Conservation (phyloP, 1,140 invertebrate species). For the Adelges cooleyi region DNA sequence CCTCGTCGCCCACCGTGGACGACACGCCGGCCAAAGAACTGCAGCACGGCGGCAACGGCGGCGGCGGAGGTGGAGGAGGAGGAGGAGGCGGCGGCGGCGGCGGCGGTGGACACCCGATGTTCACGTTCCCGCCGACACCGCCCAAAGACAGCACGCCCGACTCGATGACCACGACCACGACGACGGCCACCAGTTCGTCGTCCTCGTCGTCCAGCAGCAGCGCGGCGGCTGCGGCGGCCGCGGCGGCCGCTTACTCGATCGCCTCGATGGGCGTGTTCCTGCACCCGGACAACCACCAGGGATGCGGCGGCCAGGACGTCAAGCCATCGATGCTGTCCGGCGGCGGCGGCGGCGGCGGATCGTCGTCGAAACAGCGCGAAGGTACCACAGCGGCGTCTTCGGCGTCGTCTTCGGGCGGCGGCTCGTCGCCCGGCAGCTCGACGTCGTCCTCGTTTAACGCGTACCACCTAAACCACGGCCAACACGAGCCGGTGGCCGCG, state of each 20-base stretch:
- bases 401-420: conserved; percentile 30
- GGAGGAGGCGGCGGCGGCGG: background rate
- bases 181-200: conserved; percentile 30
- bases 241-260: conserved; percentile 29
- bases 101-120: conserved; percentile 32
- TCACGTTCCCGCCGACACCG: conserved; percentile 34
- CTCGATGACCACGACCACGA: conserved; percentile 31
- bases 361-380: conserved; percentile 34
- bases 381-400: conserved; percentile 32
- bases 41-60: conserved; percentile 17
- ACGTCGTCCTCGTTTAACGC: conserved; percentile 23
- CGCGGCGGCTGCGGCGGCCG: conserved; percentile 32
- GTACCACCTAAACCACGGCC: conserved; percentile 32
- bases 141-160: conserved; percentile 34
- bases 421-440: conserved; percentile 20
- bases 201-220: conserved; percentile 32
- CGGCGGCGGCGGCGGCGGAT: conserved; percentile 2
- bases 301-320: conserved; percentile 31
- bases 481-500: conserved; percentile 29
- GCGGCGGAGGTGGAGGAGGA: no score
- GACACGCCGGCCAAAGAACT: conserved; percentile 19
- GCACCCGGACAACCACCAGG: conserved; percentile 32
- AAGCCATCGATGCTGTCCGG: conserved; percentile 32
- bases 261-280: conserved; percentile 34
- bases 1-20: conserved; percentile 10